Conservation (phyloP, 1,140 invertebrate genomes). For the Zaprionus nigranus region DNA sequence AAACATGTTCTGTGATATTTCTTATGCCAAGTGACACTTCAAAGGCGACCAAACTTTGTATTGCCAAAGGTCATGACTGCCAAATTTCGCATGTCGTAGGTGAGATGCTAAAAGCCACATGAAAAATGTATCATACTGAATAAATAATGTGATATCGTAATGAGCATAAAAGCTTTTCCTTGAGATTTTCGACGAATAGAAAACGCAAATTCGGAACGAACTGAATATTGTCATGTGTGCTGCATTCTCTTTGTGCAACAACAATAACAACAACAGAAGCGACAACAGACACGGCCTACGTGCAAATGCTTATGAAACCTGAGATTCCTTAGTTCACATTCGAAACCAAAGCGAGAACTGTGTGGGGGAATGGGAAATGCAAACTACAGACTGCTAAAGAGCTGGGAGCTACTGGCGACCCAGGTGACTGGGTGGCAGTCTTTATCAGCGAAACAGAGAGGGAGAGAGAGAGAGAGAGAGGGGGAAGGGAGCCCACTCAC, state of each 20-base stretch:
- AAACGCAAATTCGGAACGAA: slow-evolving; percentile 6
- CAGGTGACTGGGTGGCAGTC: slow-evolving; percentile 37
- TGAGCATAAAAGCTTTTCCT: slow-evolving; percentile 7
- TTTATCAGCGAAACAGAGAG: slow-evolving; percentile 44
- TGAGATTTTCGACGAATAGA: not conserved
- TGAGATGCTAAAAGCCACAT: not conserved
- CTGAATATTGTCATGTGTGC: slow-evolving; percentile 38
- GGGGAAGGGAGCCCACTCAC: slow-evolving; percentile 36
- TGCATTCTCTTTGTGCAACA: slow-evolving; percentile 41
- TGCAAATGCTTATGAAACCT: slow-evolving; percentile 70
- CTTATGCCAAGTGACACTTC: not conserved
- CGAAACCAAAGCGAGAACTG: slow-evolving; percentile 54
- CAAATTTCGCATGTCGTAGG: not conserved
- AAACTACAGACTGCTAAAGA: slow-evolving; percentile 15
- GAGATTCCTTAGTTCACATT: slow-evolving; percentile 67
- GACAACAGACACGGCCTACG: slow-evolving; percentile 60
- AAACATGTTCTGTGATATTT: not conserved
- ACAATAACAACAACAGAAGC: slow-evolving; percentile 15
- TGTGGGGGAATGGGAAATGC: slow-evolving; percentile 33
- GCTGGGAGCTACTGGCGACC: slow-evolving; percentile 17
- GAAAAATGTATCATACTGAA: slow-evolving; percentile 6
- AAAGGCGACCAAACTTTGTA: not conserved
- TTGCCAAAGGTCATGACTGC: slow-evolving; percentile 7
- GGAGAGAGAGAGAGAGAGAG: slow-evolving; percentile 6
- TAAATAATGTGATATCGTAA: slow-evolving; percentile 15